Percentiles rank a stretch among this genome's conserved stretches.
Conservation (phyloP, 2,797 vertebrate species). For the Enteromius trimaculatus region DNA sequence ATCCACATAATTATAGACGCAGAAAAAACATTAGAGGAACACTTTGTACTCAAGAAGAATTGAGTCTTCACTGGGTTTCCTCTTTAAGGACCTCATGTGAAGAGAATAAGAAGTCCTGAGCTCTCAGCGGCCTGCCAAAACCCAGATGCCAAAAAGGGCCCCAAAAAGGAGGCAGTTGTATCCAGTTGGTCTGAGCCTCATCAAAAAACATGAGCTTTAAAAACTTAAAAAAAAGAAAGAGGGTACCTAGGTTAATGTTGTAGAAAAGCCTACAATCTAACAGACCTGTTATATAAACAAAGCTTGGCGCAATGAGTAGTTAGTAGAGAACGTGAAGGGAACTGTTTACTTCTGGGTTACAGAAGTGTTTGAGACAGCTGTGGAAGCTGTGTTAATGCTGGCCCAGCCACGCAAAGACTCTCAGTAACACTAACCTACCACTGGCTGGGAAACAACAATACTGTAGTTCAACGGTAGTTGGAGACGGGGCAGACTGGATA, state of each 20-base stretch:
- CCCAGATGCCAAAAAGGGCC: background rate
- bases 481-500: background rate
- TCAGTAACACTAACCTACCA: constrained; percentile 36
- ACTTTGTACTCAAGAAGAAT: constrained; percentile 22
- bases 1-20: constrained; percentile 19
- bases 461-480: background rate
- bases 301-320: background rate
- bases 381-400: constrained; percentile 50
- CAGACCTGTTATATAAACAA: constrained; percentile 19
- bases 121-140: constrained; percentile 20
- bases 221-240: background rate
- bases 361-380: constrained; percentile 14
- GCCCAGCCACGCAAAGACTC: constrained; percentile 35
- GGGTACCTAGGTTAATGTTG: background rate
- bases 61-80: background rate
- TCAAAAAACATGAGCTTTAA: background rate
- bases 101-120: constrained; percentile 43
- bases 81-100: background rate
- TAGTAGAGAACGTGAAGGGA: constrained; percentile 21
- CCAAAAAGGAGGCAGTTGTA: background rate
- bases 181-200: background rate
- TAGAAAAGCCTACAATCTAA: background rate
- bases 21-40: constrained; percentile 23
- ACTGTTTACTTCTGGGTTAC: background rate
- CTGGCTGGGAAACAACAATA: background rate